Evolutionary conservation across 2,888 invertebrate genomes (phyloP), one percentile per base, ranked within the genome.

Genomic region (Idaea straminata): DNA sequence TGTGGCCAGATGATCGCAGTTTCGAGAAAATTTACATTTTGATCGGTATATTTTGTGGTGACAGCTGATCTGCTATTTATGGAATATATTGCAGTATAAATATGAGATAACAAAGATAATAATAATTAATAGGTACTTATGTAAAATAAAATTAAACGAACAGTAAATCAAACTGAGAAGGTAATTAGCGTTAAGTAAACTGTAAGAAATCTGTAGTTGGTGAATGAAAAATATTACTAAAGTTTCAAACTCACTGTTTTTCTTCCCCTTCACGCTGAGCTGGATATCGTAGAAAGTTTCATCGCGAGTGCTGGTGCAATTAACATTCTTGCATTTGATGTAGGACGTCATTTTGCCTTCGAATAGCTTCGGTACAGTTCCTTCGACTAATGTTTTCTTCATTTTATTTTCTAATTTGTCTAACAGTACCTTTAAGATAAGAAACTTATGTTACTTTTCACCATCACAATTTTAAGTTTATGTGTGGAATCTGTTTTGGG

Each of bases 281-380:
- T 99, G 99, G 81, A 99, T 99, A 88, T 99, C 99, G 88, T 99
- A 99, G 91, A 99, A 99, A 25, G 98, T 98, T 91, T 99, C 99
- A 64, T 96, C 96, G 74, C 98, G 95, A 57, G 97, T 97, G 79
- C 99, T 99, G 75, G 97, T 97, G 85, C 99, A 99, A 83, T 98
- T 96, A 63, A 99, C 99, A 90, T 99, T 97, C 92, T 98, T 99
- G 93, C 99, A 99, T 82, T 98, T 97, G 78, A 99, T 99, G 86
- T 98, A 99, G 5, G 99, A 99, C 62, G 98, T 96, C 98, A 99
- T 99, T 94, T 99, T 99, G 35, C 99, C 99, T 90, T 99, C 99
- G 86, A 99, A 99, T 72, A 99, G 69, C 68, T 83, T 84, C 57
- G 85, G 84, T 75, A 99, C 99, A 16, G 98, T 99, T 70, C 98